Evolutionary conservation across 2,888 invertebrate genomes (phyloP), one percentile per base, ranked within the genome.

Genomic region (Sepioteuthis lessoniana): DNA sequence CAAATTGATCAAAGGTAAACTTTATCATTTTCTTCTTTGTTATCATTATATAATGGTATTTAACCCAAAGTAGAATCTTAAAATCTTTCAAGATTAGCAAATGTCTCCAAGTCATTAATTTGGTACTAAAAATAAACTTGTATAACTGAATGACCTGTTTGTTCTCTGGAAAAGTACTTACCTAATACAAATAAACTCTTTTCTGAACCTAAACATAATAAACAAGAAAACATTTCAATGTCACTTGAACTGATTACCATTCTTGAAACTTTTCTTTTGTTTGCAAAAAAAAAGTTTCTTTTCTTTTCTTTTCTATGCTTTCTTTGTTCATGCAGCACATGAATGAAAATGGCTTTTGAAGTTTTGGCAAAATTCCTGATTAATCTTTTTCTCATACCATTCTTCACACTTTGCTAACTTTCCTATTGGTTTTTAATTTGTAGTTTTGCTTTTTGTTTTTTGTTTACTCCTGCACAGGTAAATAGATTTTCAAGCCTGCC

Each of bases 221-320:
- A 76, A 76, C 76, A n/a, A n/a, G 76, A 76, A 76, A 76, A 76
- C 10, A 76, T 76, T 76, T 35, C n/a, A n/a, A 19, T 76, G 76
- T n/a, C 76, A 76, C n/a, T 76, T 0, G n/a, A 76, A n/a, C 76
- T 76, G 35, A 76, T 16, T 76, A 76, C 1, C 19, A 35, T 13
- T 76, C 76, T 76, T 76, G 76, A 76, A 76, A 76, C 76, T 76
- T 76, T 76, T 76, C n/a, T 76, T 76, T 76, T 76, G 76, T 76
- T 76, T 76, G 13, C 76, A 76, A 35, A 35, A 76, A 76, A 76
- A n/a, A 76, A 76, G n/a, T 2, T 5, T 3, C 42, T 7, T n/a
- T 76, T 76, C 76, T n/a, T 13, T 47, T 76, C 25, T 19, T n/a
- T 76, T 76, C 16, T n/a, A 76, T 35, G 13, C 76, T 76, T n/a